Evolutionary conservation across 1,140 invertebrate species (phyloP), one percentile per base, ranked within the genome.

Genomic region (Lycorma delicatula): DNA sequence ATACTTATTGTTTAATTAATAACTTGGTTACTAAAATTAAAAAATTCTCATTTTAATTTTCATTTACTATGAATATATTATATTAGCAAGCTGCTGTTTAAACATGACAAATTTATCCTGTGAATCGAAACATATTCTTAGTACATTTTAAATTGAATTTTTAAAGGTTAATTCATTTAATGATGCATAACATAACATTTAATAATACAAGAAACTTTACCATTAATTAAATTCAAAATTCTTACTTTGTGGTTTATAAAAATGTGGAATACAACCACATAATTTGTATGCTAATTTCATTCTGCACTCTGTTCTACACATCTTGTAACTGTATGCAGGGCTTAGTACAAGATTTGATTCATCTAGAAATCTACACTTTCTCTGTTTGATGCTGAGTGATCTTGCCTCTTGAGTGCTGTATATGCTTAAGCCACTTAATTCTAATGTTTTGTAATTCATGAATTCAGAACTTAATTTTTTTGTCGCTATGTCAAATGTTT

Each of bases 291-390:
- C 75, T 0, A 83, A 71, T 26, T 73, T 68, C 59, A 81, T 74
- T 12, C 83, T 73, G 52, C 83, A 85, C 61, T 85, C 81, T 67
- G 80, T 81, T 2, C 81, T 70, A 60, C 83, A 85, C 56, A 83
- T 68, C 0, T 77, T 80, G 60, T 83, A 84, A 1, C 79, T 78
- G 64, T 85, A 85, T 11, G 82, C 78, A 0, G 81, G 75, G 55
- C 76, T 81, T 44, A 81, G 78, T 46, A 70, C 64, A 31, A 85
- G 68, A 49, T 83, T 78, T n/a, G 72, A 72, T 69, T 85, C 83
- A 53, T 81, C 68, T 12, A 72, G 70, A 63, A 82, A 84, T 6
- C 81, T 73, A 61, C 83, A 85, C 58, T 81, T 79, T 55, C 83
- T 71, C 62, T 85, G 83, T 3, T 67, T 70, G 0, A 82, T 71